Evolutionary conservation across 35 echinoderm and acorn worm genomes (phyloP).

Genomic region (Heliocidaris erythrogramma): DNA sequence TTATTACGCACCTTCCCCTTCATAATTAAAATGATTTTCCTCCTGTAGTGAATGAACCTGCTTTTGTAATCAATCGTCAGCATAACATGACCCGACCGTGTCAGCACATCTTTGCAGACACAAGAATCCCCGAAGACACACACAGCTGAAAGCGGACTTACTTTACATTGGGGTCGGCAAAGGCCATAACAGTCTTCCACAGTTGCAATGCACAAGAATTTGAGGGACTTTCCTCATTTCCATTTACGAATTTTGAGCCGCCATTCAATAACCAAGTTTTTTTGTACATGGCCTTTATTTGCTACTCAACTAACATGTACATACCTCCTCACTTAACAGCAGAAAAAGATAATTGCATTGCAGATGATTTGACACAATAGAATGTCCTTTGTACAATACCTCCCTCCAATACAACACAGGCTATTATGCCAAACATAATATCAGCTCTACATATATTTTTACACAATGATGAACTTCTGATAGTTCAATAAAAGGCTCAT

Average conservation of each 20-base stretch:
- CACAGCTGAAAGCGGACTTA: neutral
- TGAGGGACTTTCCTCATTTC: too few species aligned
- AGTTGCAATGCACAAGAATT: neutral
- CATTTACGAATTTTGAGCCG: neutral
- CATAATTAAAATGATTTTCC: neutral
- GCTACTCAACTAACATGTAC: too few species aligned
- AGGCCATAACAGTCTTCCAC: neutral
- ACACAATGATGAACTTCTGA: too few species aligned
- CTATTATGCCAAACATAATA: too few species aligned
- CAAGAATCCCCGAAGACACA: neutral
- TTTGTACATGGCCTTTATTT: too few species aligned
- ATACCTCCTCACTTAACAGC: neutral
- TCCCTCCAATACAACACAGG: neutral
- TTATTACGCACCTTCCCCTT: neutral
- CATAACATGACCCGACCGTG: neutral
- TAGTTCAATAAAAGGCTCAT: too few species aligned
- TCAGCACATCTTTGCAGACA: neutral
- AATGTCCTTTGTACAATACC: neutral
- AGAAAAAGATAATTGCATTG: neutral
- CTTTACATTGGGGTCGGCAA: neutral
- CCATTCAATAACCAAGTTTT: too few species aligned
- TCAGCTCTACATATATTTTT: too few species aligned
- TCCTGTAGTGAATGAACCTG: neutral
- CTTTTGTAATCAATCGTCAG: neutral
- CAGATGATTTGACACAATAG: neutral